Percentiles rank a stretch among this genome's conserved stretches.
Conservation (phyloP, 2,797 vertebrate genomes). For the Pitangus sulphuratus region DNA sequence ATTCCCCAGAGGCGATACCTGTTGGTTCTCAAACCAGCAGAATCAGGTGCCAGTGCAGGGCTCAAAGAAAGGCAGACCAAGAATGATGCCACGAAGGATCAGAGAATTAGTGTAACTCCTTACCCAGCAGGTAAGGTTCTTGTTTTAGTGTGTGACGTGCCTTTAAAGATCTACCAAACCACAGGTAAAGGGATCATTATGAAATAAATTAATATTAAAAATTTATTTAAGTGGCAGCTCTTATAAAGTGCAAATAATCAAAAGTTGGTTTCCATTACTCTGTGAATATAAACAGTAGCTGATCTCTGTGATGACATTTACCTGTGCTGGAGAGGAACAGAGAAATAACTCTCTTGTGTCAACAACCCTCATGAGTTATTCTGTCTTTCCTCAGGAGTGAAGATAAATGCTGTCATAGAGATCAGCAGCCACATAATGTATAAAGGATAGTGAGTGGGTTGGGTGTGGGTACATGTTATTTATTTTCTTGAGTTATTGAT, state of each 20-base stretch:
- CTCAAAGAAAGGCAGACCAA: not conserved
- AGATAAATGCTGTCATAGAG: not conserved
- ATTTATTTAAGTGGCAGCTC: not conserved
- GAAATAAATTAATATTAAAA: not conserved
- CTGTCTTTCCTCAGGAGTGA: not conserved
- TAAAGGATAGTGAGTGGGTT: not conserved
- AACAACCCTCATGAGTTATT: not conserved
- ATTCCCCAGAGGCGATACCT: not conserved
- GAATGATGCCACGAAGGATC: not conserved
- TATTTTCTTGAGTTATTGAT: slow-evolving; percentile 3
- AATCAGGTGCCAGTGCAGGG: not conserved
- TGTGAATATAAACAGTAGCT: not conserved
- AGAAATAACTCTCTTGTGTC: not conserved
- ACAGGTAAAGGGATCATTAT: not conserved
- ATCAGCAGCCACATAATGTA: not conserved
- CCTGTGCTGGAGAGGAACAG: not conserved
- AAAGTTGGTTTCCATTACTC: not conserved
- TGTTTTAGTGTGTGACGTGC: rapidly evolving
- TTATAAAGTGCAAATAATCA: not conserved
- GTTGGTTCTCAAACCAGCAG: not conserved
- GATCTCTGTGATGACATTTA: not conserved
- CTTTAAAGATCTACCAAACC: not conserved
- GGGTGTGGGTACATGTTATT: not conserved
- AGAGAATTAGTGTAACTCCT: not conserved
- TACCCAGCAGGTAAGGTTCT: not conserved